These are phyloP conservation scores for Drosophila nigritarsus DNA, from an alignment of 2,888 invertebrate species.

Conservation along the genomic window DNA sequence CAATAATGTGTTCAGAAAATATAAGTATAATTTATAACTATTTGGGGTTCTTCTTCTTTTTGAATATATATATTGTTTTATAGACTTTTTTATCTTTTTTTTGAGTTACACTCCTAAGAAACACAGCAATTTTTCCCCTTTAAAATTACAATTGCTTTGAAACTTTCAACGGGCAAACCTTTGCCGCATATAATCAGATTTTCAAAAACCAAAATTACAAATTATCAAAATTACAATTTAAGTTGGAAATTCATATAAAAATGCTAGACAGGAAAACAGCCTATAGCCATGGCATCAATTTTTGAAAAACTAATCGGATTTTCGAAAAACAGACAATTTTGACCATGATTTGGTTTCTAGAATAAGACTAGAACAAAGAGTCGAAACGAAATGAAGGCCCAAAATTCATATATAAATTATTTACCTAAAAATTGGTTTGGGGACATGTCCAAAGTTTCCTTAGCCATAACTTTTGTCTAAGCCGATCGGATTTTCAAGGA, in stretches of 20 bases:
- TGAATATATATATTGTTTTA: no score
- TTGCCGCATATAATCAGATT: background rate
- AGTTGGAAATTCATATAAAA: background rate
- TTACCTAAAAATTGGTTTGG: background rate
- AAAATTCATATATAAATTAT: background rate
- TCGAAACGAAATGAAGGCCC: background rate
- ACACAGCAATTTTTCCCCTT: no score
- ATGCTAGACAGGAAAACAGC: background rate
- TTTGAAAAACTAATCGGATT: background rate
- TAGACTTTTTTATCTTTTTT: no score
- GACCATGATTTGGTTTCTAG: background rate
- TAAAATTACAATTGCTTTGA: background rate
- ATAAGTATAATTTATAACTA: background rate
- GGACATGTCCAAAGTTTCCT: background rate
- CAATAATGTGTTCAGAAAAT: background rate
- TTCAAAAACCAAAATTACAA: background rate
- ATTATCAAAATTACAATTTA: background rate
- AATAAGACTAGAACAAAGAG: background rate
- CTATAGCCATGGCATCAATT: rapidly evolving
- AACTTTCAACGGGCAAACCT: background rate
- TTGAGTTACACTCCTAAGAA: no score
- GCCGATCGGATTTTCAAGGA: no score
- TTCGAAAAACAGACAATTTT: background rate
- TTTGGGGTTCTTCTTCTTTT: background rate
- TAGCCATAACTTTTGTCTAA: no score